Evolutionary conservation across 2,888 invertebrate species (phyloP).

Genomic region (Melieria picta): DNA sequence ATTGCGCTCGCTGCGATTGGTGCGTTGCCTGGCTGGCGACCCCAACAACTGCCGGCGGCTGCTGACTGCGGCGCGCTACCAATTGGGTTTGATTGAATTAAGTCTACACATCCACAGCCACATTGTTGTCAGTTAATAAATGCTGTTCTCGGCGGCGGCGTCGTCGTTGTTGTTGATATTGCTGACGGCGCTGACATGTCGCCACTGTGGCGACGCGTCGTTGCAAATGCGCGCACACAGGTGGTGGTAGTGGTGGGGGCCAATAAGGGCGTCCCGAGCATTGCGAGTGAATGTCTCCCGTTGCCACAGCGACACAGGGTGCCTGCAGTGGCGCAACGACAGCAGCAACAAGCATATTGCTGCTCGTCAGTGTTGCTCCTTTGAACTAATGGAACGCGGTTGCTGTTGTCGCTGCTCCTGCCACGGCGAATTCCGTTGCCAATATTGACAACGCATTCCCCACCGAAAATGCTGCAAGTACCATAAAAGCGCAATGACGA

Average conservation of each 20-base stretch:
- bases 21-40: conserved; percentile 19
- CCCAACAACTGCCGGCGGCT: conserved; percentile 19
- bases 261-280: too few species aligned
- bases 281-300: conserved; percentile 37
- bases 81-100: conserved; percentile 57
- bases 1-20: conserved; percentile 49
- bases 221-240: conserved; percentile 3
- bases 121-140: conserved; percentile 48
- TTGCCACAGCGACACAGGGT: conserved; percentile 48
- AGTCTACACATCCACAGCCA: conserved; percentile 32
- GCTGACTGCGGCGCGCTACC: background rate
- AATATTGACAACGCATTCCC: conserved; percentile 21
- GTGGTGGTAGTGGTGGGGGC: too few species aligned
- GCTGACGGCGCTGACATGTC: conserved; percentile 42
- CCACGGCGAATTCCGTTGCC: background rate
- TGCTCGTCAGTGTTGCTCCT: conserved; percentile 28
- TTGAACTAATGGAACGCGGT: background rate
- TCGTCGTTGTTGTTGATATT: conserved; percentile 31
- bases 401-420: conserved; percentile 7
- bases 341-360: conserved; percentile 23
- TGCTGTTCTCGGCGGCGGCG: conserved; percentile 36
- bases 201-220: conserved; percentile 33
- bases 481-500: conserved; percentile 6
- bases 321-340: conserved; percentile 40
- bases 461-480: conserved; percentile 1